Conservation (phyloP, 37 sponge, comb jelly and placozoan genomes). For the Chondrosia reniformis region DNA sequence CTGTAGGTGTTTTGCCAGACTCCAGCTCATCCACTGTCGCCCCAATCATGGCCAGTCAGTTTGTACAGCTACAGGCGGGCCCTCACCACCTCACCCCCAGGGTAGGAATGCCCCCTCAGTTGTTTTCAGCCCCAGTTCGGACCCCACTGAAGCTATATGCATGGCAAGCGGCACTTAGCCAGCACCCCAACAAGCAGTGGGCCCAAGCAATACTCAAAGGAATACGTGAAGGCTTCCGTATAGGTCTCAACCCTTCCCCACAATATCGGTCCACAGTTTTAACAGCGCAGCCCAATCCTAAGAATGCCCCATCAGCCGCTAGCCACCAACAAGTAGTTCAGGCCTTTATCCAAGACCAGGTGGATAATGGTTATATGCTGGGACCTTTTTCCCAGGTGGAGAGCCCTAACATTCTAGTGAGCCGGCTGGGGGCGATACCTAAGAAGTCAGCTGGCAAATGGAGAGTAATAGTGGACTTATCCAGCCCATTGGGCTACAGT, state of each 20-base stretch:
- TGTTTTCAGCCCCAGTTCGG: not conserved
- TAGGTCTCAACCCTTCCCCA: no score
- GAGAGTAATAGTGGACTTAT: no score
- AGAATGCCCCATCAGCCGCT: conserved; percentile 3
- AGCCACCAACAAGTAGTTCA: no score
- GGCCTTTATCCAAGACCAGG: no score
- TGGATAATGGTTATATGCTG: no score
- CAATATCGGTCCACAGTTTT: no score
- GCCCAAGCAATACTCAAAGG: not conserved
- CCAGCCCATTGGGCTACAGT: no score
- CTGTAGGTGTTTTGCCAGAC: not conserved
- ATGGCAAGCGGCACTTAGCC: not conserved
- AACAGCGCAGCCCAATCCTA: no score
- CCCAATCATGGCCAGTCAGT: conserved; percentile 1
- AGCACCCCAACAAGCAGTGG: not conserved
- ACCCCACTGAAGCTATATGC: not conserved
- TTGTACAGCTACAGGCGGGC: not conserved
- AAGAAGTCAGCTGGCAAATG: no score
- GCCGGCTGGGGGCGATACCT: no score
- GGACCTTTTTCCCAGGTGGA: no score
- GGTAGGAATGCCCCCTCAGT: not conserved
- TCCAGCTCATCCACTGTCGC: not conserved
- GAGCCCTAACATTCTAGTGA: no score
- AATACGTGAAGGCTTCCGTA: conserved; percentile 1
- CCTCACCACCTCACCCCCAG: not conserved